Conservation (phyloP, 2,888 invertebrate species). For the Sinopyrophorus schimmeli region DNA sequence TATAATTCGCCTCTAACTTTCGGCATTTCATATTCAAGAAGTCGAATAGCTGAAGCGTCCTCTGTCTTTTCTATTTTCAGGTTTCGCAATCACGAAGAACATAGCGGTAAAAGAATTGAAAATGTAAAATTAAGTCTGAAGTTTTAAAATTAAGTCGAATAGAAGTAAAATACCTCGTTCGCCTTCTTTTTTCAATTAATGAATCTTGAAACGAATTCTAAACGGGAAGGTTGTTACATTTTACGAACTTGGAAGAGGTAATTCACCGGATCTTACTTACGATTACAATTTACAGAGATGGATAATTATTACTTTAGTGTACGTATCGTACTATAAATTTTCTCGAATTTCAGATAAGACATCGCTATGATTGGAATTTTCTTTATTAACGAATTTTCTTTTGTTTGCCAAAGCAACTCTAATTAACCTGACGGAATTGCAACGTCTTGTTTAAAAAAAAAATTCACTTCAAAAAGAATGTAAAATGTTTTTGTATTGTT, state of each 20-base stretch:
- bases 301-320: conserved; percentile 30
- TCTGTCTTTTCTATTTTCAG: too few relatives aligned
- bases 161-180: conserved; percentile 27
- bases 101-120: conserved; percentile 27
- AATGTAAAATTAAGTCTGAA: conserved; percentile 26
- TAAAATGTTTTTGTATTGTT: conserved; percentile 20
- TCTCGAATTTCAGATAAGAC: too few relatives aligned
- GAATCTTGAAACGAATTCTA: conserved; percentile 22
- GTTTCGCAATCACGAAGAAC: too few relatives aligned
- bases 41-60: too few relatives aligned
- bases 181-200: conserved; percentile 27
- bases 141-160: conserved; percentile 28
- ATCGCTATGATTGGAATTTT: too few relatives aligned
- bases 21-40: too few relatives aligned
- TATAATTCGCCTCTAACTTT: too few relatives aligned
- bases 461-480: conserved; percentile 25
- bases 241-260: conserved; percentile 26
- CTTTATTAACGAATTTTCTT: too few relatives aligned
- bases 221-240: conserved; percentile 23
- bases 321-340: too few relatives aligned
- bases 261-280: conserved; percentile 29
- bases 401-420: too few relatives aligned
- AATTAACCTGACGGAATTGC: too few relatives aligned
- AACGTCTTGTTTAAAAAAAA: too few relatives aligned
- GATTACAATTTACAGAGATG: conserved; percentile 28